phyloP scores from a whole-genome alignment of 2,113 vertebrate genomes.

The Lophius piscatorius region DNA sequence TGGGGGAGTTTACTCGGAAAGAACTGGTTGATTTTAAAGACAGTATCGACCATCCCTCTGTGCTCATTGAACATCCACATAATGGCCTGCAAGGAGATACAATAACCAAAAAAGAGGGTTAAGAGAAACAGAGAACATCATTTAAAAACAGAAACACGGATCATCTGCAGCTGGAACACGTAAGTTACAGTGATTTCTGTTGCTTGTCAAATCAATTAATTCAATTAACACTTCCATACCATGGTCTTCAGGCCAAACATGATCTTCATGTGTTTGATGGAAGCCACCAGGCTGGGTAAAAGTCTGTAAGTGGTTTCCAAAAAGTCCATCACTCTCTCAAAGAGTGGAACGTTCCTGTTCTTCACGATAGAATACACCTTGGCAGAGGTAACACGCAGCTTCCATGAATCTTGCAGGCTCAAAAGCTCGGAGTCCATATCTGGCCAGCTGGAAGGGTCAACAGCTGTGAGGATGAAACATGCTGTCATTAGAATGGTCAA shows the following conservation, averaged over 20 bases:
- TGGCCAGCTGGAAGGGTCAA: slow-evolving; percentile 56
- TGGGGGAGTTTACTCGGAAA: slow-evolving; percentile 71
- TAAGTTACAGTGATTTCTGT: not conserved
- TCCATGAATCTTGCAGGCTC: slow-evolving; percentile 60
- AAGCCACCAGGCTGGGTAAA: slow-evolving; percentile 68
- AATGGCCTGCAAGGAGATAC: slow-evolving; percentile 57
- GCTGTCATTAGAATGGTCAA: not conserved
- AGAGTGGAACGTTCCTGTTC: slow-evolving; percentile 65
- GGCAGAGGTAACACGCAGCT: slow-evolving; percentile 68
- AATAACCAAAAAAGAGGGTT: too few species aligned
- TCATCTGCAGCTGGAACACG: not conserved
- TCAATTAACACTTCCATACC: slow-evolving; percentile 48
- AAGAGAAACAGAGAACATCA: too few species aligned
- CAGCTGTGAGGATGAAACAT: slow-evolving; percentile 36
- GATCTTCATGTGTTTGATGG: slow-evolving; percentile 83
- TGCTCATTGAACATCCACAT: slow-evolving; percentile 77
- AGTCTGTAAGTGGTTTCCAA: slow-evolving; percentile 66
- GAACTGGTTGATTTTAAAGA: slow-evolving; percentile 63
- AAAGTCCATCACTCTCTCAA: slow-evolving; percentile 65
- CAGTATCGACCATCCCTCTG: slow-evolving; percentile 43
- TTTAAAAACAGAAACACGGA: not conserved
- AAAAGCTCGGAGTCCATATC: slow-evolving; percentile 55
- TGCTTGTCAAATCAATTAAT: not conserved
- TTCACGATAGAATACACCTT: slow-evolving; percentile 62
- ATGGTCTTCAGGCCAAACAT: slow-evolving; percentile 80